A percentile compares a stretch with the other conserved stretches of the same genome.
These are phyloP conservation scores for Cantharis rustica DNA, from an alignment of 2,888 invertebrate genomes.

Conservation along the genomic window DNA sequence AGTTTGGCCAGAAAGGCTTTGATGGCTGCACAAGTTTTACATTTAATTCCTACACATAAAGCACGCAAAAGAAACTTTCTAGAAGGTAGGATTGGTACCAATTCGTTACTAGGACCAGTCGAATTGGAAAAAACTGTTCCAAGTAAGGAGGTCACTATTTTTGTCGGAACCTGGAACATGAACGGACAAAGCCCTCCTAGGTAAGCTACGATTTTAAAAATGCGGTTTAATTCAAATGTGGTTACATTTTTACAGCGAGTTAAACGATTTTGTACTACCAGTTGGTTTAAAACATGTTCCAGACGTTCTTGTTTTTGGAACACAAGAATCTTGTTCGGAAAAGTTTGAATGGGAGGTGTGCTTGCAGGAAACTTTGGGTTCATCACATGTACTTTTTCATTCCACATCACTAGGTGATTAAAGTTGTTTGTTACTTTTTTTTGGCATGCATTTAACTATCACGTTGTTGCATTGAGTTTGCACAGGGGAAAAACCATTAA, in stretches of 20 bases:
- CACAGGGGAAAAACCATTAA: not conserved
- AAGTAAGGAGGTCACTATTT: conserved; percentile 81
- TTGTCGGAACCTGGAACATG: conserved; percentile 97
- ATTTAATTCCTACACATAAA: conserved; percentile 81
- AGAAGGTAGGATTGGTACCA: conserved; percentile 79
- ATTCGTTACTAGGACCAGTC: conserved; percentile 79
- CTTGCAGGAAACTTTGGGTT: conserved; percentile 91
- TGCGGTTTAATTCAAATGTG: conserved; percentile 3
- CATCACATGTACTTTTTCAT: conserved; percentile 89
- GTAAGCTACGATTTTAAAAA: conserved; percentile 56
- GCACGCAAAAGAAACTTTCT: conserved; percentile 82
- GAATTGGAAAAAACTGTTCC: conserved; percentile 89
- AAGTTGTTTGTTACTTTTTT: not conserved
- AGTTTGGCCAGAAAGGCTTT: conserved; percentile 75
- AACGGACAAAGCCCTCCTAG: conserved; percentile 85
- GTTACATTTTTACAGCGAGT: conserved; percentile 61
- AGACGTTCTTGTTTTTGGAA: conserved; percentile 90
- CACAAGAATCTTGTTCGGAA: conserved; percentile 91
- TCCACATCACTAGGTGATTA: conserved; percentile 74
- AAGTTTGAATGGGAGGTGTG: conserved; percentile 87
- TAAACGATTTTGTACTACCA: conserved; percentile 90
- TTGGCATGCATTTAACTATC: not conserved
- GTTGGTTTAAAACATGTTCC: conserved; percentile 83
- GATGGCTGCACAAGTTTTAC: conserved; percentile 78
- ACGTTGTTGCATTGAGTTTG: not conserved